These are phyloP conservation scores for Halcyon leucocephala DNA, from an alignment of 2,797 vertebrate genomes.

Conservation along the genomic window DNA sequence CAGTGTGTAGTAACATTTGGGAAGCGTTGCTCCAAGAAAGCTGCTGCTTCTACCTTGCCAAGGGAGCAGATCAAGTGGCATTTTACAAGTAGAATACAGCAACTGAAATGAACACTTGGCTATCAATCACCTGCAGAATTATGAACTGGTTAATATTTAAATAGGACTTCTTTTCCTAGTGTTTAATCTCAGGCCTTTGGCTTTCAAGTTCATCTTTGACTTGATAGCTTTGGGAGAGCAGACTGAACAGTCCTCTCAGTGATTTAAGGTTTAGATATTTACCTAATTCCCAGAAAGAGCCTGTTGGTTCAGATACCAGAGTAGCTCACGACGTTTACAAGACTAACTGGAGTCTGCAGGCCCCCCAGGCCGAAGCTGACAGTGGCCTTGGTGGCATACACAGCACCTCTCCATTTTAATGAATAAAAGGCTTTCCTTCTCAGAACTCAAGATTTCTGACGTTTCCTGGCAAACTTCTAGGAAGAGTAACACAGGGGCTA, in stretches of 20 bases:
- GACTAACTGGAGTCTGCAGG: not conserved
- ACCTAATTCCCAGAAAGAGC: not conserved
- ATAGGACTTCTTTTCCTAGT: not conserved
- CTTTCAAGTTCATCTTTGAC: constrained; percentile 4
- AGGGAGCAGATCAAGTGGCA: not conserved
- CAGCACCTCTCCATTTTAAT: not conserved
- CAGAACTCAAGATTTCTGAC: not conserved
- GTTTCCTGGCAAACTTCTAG: not conserved
- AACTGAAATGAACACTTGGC: not conserved
- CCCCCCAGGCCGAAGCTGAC: accelerated
- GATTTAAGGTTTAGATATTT: not conserved
- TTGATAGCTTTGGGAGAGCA: not conserved
- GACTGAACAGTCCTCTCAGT: not conserved
- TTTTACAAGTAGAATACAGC: not conserved
- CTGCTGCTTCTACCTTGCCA: not conserved
- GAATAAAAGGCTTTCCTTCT: not conserved
- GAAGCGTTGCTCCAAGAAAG: not conserved
- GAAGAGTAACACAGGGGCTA: not conserved
- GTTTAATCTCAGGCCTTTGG: not conserved
- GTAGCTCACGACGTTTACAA: not conserved
- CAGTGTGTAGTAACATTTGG: not conserved
- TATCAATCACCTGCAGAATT: not conserved
- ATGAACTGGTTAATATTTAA: constrained; percentile 52
- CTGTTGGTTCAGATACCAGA: not conserved
- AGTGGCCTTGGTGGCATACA: not conserved